Percentiles rank a stretch among this genome's conserved stretches.
Conservation (phyloP, 2,888 invertebrate genomes). For the Cylloceria caligata region DNA sequence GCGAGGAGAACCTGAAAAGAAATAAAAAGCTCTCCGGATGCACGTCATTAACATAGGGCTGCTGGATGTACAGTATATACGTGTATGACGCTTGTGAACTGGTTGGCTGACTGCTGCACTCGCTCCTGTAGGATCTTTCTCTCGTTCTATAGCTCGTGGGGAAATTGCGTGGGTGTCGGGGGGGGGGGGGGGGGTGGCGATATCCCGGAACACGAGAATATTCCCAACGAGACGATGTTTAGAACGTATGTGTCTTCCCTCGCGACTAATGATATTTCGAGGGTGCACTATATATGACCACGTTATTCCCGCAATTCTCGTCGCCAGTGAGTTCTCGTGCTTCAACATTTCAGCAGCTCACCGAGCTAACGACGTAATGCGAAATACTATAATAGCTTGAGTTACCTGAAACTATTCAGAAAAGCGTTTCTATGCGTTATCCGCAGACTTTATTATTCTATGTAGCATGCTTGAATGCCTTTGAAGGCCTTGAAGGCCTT, state of each 20-base stretch:
- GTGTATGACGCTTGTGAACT: conserved; percentile 9
- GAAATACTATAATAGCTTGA: conserved; percentile 6
- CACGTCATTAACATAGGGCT: conserved; percentile 72
- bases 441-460: conserved; percentile 13
- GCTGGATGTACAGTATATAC: conserved; percentile 49
- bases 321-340: neutral
- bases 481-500: too few species aligned
- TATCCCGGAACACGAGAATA: conserved; percentile 24
- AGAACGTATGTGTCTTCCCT: conserved; percentile 38
- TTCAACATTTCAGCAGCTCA: conserved; percentile 9
- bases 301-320: conserved; percentile 32
- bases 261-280: conserved; percentile 42
- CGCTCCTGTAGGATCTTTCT: neutral
- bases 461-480: neutral
- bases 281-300: conserved; percentile 11
- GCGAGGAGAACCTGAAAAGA: conserved; percentile 85
- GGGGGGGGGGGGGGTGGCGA: conserved; percentile 5
- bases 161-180: conserved; percentile 20
- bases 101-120: conserved; percentile 48
- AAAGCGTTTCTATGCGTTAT: conserved; percentile 9
- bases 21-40: conserved; percentile 74
- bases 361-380: conserved; percentile 32
- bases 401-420: conserved; percentile 3
- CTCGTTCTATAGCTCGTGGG: conserved; percentile 13
- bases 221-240: conserved; percentile 47